These are phyloP conservation scores for Pyrgilauda ruficollis DNA, from an alignment of 2,113 vertebrate genomes.

Conservation along the genomic window DNA sequence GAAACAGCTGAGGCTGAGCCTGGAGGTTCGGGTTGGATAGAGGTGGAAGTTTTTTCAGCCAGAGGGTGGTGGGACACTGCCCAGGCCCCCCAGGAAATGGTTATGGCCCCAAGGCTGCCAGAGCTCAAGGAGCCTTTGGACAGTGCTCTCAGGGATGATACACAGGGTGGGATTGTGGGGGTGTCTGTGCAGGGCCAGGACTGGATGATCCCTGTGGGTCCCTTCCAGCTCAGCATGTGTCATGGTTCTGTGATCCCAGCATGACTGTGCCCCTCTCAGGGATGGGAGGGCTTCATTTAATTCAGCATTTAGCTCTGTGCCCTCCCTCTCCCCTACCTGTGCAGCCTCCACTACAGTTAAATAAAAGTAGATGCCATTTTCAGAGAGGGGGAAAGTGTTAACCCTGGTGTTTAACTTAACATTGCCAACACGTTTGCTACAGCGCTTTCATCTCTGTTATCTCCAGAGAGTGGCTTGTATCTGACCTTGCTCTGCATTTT, in stretches of 20 bases:
- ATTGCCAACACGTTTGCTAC: not conserved
- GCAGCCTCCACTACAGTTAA: accelerated
- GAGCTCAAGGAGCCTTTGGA: not conserved
- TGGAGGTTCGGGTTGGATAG: not conserved
- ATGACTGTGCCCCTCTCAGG: not conserved
- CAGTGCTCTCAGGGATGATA: not conserved
- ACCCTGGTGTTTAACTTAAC: not conserved
- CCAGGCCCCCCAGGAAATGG: not conserved
- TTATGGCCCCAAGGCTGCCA: accelerated
- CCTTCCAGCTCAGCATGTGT: not conserved
- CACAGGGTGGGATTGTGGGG: not conserved
- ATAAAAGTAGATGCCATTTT: not conserved
- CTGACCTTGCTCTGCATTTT: slow-evolving; percentile 21
- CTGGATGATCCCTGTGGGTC: not conserved
- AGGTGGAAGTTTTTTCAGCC: too few relatives aligned
- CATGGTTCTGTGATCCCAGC: not conserved
- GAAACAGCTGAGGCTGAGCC: not conserved
- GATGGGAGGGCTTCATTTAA: not conserved
- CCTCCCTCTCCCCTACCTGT: not conserved
- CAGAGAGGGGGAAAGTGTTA: not conserved
- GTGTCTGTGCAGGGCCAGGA: not conserved
- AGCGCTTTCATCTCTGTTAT: not conserved
- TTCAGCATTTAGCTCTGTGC: not conserved
- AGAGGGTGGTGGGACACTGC: not conserved
- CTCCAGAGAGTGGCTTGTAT: not conserved